Conservation (phyloP, 2,113 vertebrate genomes). For the Miniopterus natalensis region DNA sequence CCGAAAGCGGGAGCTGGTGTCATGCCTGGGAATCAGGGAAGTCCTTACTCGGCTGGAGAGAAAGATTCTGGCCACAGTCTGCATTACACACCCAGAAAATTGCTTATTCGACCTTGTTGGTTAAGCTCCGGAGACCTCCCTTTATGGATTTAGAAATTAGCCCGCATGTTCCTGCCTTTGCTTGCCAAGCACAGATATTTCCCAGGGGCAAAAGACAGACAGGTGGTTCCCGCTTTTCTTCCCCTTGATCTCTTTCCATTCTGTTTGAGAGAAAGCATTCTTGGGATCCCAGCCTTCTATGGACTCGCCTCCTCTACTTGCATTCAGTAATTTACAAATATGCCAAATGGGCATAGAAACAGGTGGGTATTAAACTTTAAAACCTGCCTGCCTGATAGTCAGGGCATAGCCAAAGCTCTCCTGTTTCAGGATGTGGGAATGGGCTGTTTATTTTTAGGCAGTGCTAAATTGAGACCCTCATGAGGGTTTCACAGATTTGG, state of each 20-base stretch:
- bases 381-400: conserved; percentile 48
- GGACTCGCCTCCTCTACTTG: neutral
- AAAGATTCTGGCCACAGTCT: neutral
- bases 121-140: conserved; percentile 22
- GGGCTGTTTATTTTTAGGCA: conserved; percentile 66
- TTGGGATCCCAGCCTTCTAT: neutral
- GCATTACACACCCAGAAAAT: neutral
- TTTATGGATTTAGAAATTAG: conserved; percentile 61
- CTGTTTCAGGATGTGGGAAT: conserved; percentile 53
- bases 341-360: neutral
- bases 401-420: conserved; percentile 55
- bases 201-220: conserved; percentile 63
- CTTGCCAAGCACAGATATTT: conserved; percentile 63
- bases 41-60: neutral
- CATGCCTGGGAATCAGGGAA: neutral
- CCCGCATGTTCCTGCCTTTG: neutral
- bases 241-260: neutral
- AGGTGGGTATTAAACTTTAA: conserved; percentile 69
- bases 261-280: neutral
- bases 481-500: conserved; percentile 69
- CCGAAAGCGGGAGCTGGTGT: neutral
- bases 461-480: conserved; percentile 54
- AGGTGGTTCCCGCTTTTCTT: conserved; percentile 35
- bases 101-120: neutral
- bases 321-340: conserved; percentile 50